Conservation (phyloP, 2,797 vertebrate species). For the Australoheros facetus region DNA sequence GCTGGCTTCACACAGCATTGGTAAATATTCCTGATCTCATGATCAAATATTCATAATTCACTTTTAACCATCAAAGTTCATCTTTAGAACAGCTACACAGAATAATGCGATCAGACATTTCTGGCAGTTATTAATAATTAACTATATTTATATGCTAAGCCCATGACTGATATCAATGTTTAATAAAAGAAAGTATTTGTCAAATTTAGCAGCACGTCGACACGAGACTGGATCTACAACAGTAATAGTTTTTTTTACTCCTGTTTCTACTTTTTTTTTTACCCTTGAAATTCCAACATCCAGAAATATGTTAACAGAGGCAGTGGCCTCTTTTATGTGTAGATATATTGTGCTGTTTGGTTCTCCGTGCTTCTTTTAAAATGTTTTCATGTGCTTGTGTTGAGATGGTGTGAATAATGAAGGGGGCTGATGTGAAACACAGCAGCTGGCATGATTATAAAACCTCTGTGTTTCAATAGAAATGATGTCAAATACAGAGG, state of each 20-base stretch:
- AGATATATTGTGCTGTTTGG: neutral
- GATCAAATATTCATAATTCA: constrained; percentile 54
- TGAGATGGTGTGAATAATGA: constrained; percentile 31
- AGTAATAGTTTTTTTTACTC: neutral
- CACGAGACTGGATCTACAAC: constrained; percentile 6
- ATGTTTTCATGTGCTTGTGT: neutral
- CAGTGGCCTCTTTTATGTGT: neutral
- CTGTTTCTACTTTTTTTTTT: neutral
- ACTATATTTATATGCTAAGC: constrained; percentile 33
- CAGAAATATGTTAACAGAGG: neutral
- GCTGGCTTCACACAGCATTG: constrained; percentile 27
- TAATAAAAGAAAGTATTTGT: constrained; percentile 4
- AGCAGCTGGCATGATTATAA: constrained; percentile 28
- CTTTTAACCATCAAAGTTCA: constrained; percentile 44
- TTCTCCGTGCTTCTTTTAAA: neutral
- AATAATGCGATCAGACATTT: constrained; percentile 33
- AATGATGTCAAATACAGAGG: constrained; percentile 31
- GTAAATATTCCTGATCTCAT: constrained; percentile 25
- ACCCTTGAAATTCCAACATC: neutral
- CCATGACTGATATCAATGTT: constrained; percentile 38
- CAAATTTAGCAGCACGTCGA: neutral
- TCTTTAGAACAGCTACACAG: constrained; percentile 22
- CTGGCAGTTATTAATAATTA: constrained; percentile 33
- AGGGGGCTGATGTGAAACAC: constrained; percentile 7
- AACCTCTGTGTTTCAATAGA: constrained; percentile 36